These are phyloP conservation scores for Drosophila putrida DNA, from an alignment of 2,888 invertebrate species.

Conservation along the genomic window DNA sequence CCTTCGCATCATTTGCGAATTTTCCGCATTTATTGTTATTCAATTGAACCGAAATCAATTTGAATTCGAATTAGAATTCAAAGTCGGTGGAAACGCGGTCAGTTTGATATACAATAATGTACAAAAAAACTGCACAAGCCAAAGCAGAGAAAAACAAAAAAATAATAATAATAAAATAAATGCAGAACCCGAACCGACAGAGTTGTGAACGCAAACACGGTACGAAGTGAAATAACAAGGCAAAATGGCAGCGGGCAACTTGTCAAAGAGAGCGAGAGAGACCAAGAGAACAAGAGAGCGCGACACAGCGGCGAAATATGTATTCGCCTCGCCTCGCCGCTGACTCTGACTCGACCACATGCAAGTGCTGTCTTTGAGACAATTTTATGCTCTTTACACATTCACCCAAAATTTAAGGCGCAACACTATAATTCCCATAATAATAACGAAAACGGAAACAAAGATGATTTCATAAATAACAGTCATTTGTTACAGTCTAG, in stretches of 20 bases:
- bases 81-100: conserved; percentile 44
- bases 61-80: conserved; percentile 34
- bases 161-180: conserved; percentile 78
- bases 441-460: conserved; percentile 4
- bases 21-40: conserved; percentile 70
- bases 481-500: not conserved
- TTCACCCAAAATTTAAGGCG: conserved; percentile 10
- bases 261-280: conserved; percentile 48
- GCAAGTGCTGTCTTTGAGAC: conserved; percentile 46
- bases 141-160: conserved; percentile 74
- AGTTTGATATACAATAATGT: conserved; percentile 51
- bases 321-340: conserved; percentile 64
- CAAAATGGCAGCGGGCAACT: conserved; percentile 65
- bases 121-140: conserved; percentile 67
- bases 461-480: not conserved
- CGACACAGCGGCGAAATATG: conserved; percentile 57
- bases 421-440: not conserved
- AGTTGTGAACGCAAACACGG: conserved; percentile 79
- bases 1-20: conserved; percentile 72
- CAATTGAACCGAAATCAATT: conserved; percentile 53
- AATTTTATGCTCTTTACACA: conserved; percentile 41
- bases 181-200: conserved; percentile 78
- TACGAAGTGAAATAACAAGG: conserved; percentile 78
- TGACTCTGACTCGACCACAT: conserved; percentile 52
- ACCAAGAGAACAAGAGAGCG: conserved; percentile 57